Evolutionary conservation across 2,113 vertebrate species (phyloP).

Genomic region (Tauraco erythrolophus): DNA sequence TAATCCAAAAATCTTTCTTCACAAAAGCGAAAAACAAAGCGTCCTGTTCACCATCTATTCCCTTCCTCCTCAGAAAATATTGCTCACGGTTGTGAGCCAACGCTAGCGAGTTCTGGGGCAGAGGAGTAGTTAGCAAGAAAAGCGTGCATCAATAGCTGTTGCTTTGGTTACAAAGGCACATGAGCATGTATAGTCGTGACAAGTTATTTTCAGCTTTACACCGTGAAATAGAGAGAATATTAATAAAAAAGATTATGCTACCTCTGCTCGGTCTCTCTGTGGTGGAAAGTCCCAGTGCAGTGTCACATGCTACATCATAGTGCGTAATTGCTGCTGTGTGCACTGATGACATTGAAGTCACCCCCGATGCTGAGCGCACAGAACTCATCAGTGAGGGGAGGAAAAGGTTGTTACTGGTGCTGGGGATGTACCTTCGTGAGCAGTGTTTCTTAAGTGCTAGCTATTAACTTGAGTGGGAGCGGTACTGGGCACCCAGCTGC

Average conservation of each 20-base stretch:
- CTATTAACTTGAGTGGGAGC: slow-evolving; percentile 50
- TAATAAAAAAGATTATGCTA: slow-evolving; percentile 20
- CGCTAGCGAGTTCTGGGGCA: not conserved
- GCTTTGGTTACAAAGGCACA: slow-evolving; percentile 65
- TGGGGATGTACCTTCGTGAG: not conserved
- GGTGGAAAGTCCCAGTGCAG: slow-evolving; percentile 15
- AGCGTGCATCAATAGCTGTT: slow-evolving; percentile 56
- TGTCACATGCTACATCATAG: slow-evolving; percentile 6
- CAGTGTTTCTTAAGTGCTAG: not conserved
- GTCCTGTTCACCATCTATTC: not conserved
- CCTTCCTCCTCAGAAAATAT: slow-evolving; percentile 10
- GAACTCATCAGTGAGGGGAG: not conserved
- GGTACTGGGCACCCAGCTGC: slow-evolving; percentile 39
- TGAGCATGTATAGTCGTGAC: slow-evolving; percentile 15
- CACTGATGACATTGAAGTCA: slow-evolving; percentile 23
- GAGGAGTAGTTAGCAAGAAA: slow-evolving; percentile 34
- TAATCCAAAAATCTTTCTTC: not conserved
- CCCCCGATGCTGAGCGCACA: not conserved
- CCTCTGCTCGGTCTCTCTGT: slow-evolving; percentile 15
- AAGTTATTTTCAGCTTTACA: slow-evolving; percentile 63
- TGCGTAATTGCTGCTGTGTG: not conserved
- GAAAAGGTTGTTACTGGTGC: not conserved
- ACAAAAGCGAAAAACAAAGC: not conserved
- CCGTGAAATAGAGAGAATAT: slow-evolving; percentile 43
- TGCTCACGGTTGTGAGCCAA: not conserved